Evolutionary conservation across 2,888 invertebrate genomes (phyloP).

Genomic region (Leistus spinibarbis): DNA sequence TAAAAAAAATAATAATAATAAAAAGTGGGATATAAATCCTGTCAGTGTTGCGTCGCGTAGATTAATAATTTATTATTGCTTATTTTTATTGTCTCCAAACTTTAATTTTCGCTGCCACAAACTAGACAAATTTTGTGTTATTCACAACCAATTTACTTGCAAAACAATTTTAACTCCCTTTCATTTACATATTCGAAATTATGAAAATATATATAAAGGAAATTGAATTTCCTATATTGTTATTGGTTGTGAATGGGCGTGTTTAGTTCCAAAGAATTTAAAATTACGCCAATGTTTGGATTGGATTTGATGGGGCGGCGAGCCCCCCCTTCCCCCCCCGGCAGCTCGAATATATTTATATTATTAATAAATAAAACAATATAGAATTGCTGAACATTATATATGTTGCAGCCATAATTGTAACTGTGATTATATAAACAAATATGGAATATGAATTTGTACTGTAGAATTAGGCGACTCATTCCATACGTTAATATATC

Average conservation of each 20-base stretch:
- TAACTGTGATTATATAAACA: constrained; percentile 39
- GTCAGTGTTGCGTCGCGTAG: background rate
- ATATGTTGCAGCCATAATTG: constrained; percentile 39
- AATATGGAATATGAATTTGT: constrained; percentile 25
- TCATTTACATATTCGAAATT: too few species aligned
- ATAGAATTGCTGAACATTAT: constrained; percentile 11
- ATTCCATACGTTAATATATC: constrained; percentile 15
- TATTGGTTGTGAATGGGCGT: too few species aligned
- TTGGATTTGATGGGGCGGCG: too few species aligned
- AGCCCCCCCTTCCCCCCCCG: too few species aligned
- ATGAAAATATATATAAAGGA: too few species aligned
- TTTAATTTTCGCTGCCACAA: too few species aligned
- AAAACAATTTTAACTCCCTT: too few species aligned
- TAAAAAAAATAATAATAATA: background rate
- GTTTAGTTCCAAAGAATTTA: too few species aligned
- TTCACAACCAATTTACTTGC: too few species aligned
- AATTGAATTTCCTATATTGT: too few species aligned
- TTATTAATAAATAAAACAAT: background rate
- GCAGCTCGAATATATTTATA: constrained; percentile 15
- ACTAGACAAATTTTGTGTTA: too few species aligned
- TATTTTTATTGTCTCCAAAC: background rate
- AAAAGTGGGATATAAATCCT: background rate
- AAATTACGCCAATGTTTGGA: too few species aligned
- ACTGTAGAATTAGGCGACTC: constrained; percentile 35
- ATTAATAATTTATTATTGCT: background rate